Percentiles rank a stretch among this genome's conserved stretches.
phyloP scores from a whole-genome alignment of 2,113 vertebrate species.

The Paracyprichromis sp. region DNA sequence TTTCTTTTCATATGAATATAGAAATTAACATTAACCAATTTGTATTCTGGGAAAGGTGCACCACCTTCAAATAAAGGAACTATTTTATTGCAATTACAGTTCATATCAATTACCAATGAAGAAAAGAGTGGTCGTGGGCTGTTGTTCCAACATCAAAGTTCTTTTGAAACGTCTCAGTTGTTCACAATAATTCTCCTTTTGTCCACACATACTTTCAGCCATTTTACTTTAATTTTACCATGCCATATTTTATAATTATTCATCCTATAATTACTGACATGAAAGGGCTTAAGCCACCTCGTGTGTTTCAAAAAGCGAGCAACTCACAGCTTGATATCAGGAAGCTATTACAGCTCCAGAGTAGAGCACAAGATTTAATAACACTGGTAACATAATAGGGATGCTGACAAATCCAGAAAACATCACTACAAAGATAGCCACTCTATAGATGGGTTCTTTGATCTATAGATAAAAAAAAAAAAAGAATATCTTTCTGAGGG shows the following conservation, averaged over 20 bases:
- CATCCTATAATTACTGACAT: conserved; percentile 36
- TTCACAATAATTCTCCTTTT: not conserved
- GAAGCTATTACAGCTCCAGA: conserved; percentile 30
- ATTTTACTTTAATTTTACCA: not conserved
- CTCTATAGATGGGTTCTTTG: not conserved
- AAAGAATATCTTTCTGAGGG: not conserved
- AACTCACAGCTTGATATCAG: conserved; percentile 34
- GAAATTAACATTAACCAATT: not conserved
- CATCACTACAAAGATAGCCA: not conserved
- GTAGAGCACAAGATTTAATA: conserved; percentile 32
- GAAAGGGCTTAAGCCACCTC: conserved; percentile 12
- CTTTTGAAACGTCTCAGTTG: not conserved
- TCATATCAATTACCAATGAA: not conserved
- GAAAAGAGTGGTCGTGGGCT: not conserved
- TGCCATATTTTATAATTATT: conserved; percentile 15
- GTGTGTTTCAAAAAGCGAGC: conserved; percentile 28
- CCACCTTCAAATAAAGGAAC: not conserved
- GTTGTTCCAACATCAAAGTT: not conserved
- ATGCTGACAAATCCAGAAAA: not conserved
- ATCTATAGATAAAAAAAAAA: not conserved
- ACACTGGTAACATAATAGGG: not conserved
- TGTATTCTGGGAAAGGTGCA: not conserved
- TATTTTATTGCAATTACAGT: not conserved
- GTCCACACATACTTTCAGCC: not conserved
- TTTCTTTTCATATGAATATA: not conserved